Base-by-base conservation (phyloP, 2,888 invertebrate genomes). In the Lampropteryx suffumata region DNA sequence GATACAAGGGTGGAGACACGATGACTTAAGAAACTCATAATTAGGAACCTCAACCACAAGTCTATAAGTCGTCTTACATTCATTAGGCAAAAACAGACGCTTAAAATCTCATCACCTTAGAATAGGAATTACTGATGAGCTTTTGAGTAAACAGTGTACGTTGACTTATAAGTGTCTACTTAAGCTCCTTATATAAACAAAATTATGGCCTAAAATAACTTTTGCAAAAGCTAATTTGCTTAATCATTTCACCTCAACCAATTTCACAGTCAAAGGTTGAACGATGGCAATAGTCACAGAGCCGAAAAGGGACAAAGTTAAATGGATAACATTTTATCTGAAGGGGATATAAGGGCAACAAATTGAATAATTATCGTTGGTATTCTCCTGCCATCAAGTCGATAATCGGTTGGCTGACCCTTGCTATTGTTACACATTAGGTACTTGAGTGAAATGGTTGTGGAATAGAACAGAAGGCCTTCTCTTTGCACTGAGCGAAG, bases 291-390 rank as follows among this genome's bases (percentile, higher is more conserved):
- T 66, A 71, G 71, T 69, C 67, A 64, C 58, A 61, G 59, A 63
- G 56, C 56, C 64, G 69, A 72, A 71, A 76, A 76, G 73, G 72
- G 73, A 60, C 61, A 68, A 73, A 76, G 75, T 76, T 75, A 76
- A 79, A 79, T 73, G 73, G 66, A 58, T 65, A 71, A 71, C 65
- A 73, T 77, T 79, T 77, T 74, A 76, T 71, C 69, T 65, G 61
- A 54, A 63, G 62, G 48, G 50, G 45, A 45, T 57, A 50, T 65
- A 68, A 71, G 73, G 73, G 80, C 75, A 73, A 84, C 83, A 82
- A 85, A 83, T 84, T 84, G 83, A 81, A 82, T 83, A 82, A 84
- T 85, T 85, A 84, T 78, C 73, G 72, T 59, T 61, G 65, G 68
- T 67, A 79, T 82, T 81, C 77, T 79, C 69, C 72, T 62, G 57